phyloP scores from a whole-genome alignment of 2,888 invertebrate species.

The Diadegma fenestrale region DNA sequence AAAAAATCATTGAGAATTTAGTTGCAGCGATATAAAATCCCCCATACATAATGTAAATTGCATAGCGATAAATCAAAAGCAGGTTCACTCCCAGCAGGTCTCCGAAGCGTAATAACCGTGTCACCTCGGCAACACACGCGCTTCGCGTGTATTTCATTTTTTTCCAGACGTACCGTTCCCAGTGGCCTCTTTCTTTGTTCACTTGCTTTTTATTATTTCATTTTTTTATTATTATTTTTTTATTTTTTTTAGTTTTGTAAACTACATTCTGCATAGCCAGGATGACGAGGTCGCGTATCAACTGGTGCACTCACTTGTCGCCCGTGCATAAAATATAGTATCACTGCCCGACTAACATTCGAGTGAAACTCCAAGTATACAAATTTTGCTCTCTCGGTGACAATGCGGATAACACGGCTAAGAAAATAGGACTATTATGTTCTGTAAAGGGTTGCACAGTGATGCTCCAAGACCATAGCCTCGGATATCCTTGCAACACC shows the following conservation, averaged over 20 bases:
- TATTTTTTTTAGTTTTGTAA: constrained; percentile 1
- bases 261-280: constrained; percentile 45
- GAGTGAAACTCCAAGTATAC: constrained; percentile 28
- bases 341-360: not conserved
- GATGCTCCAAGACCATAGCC: constrained; percentile 23
- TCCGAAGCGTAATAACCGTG: constrained; percentile 54
- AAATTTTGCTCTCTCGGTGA: constrained; percentile 27
- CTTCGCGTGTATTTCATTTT: constrained; percentile 54
- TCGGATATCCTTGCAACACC: constrained; percentile 13
- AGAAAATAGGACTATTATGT: constrained; percentile 33
- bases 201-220: not conserved
- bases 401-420: constrained; percentile 23
- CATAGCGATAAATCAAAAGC: constrained; percentile 55
- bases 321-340: constrained; percentile 16
- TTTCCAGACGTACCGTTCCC: constrained; percentile 31
- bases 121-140: constrained; percentile 39
- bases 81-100: constrained; percentile 13
- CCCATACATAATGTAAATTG: constrained; percentile 24
- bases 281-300: constrained; percentile 47
- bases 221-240: no score
- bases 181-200: constrained; percentile 39
- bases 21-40: not conserved
- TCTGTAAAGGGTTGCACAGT: not conserved
- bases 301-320: constrained; percentile 32
- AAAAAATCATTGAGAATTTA: not conserved